These are phyloP conservation scores for Semibalanus balanoides DNA, from an alignment of 1,140 invertebrate genomes.

Conservation along the genomic window DNA sequence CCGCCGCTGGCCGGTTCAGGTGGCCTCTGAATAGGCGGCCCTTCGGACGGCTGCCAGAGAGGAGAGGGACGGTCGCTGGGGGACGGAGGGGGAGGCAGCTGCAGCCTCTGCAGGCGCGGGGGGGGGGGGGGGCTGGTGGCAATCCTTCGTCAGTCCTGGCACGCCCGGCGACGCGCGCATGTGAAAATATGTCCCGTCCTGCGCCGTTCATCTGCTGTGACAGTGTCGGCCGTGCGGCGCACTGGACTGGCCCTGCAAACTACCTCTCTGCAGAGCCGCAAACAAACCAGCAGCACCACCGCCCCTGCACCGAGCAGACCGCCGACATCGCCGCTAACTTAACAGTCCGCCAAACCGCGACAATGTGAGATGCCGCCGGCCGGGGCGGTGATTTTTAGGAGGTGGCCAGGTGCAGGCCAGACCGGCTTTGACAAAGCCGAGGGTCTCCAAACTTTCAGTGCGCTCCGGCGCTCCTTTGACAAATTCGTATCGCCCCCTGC, in stretches of 20 bases:
- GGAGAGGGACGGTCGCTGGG: not conserved
- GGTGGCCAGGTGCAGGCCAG: not conserved
- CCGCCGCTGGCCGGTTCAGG: not conserved
- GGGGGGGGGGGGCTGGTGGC: no score
- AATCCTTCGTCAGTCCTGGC: not conserved
- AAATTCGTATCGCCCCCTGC: not conserved
- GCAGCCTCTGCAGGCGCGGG: not conserved
- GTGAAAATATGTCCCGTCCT: not conserved
- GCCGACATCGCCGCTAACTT: not conserved
- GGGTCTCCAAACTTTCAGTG: conserved; percentile 1
- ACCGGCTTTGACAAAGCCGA: not conserved
- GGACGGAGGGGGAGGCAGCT: not conserved
- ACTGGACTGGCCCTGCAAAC: no score
- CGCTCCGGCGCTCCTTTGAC: not conserved
- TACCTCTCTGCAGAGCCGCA: no score
- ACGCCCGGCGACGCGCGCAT: no score
- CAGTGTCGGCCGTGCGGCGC: no score
- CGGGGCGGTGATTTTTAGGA: not conserved
- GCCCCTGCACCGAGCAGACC: no score
- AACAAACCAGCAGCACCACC: no score
- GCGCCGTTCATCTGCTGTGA: no score
- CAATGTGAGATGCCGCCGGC: not conserved
- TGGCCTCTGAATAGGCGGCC: not conserved
- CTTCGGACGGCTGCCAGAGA: not conserved
- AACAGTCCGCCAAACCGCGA: not conserved